A percentile compares a stretch with the other conserved stretches of the same genome.
Conservation (phyloP, 2,113 vertebrate genomes). For the Hippocampus guttulatus region DNA sequence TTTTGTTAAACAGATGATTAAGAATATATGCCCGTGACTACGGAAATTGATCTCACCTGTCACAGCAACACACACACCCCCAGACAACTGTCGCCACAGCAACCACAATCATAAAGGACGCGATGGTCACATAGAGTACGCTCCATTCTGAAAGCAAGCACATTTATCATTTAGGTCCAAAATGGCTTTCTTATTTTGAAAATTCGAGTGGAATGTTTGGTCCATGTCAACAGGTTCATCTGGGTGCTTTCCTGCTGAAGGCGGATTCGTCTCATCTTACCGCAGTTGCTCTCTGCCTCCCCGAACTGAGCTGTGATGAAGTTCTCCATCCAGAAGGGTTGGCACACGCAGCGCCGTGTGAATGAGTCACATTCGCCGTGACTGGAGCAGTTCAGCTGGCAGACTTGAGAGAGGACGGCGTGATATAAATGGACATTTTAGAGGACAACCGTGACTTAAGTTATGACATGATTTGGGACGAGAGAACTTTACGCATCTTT, state of each 20-base stretch:
- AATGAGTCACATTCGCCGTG: conserved; percentile 92
- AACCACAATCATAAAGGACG: conserved; percentile 89
- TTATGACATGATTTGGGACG: neutral
- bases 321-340: conserved; percentile 99
- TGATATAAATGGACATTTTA: neutral
- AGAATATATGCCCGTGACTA: too few species aligned
- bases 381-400: conserved; percentile 93
- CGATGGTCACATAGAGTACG: conserved; percentile 92
- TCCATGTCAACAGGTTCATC: neutral
- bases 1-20: too few species aligned
- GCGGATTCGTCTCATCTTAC: conserved; percentile 61
- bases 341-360: conserved; percentile 89
- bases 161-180: neutral
- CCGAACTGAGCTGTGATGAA: conserved; percentile 85
- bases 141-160: conserved; percentile 87
- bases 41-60: conserved; percentile 70
- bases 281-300: conserved; percentile 92
- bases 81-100: conserved; percentile 84
- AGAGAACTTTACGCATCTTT: neutral
- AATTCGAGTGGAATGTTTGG: too few species aligned
- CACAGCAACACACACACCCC: conserved; percentile 89
- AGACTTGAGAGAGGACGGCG: conserved; percentile 76
- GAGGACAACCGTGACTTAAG: neutral
- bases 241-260: neutral
- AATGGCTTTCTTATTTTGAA: neutral